phyloP scores from a whole-genome alignment of 2,797 vertebrate genomes.

The Brotula barbata region DNA sequence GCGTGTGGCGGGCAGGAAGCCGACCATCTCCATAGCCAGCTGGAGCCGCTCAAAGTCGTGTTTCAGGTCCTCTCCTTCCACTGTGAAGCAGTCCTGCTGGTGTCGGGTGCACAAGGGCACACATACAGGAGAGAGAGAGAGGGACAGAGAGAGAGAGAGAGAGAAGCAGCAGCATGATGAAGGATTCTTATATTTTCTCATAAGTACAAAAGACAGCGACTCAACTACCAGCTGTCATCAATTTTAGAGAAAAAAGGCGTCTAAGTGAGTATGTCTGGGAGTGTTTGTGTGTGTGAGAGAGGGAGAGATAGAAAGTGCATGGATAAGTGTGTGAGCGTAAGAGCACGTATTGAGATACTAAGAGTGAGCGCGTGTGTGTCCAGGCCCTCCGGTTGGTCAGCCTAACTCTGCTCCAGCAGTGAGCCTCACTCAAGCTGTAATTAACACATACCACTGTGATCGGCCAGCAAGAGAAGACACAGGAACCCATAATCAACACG shows the following conservation, averaged over 20 bases:
- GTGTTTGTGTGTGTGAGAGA: slow-evolving; percentile 23
- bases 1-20: slow-evolving; percentile 92
- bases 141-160: not conserved
- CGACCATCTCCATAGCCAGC: slow-evolving; percentile 99
- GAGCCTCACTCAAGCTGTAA: slow-evolving; percentile 61
- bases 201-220: not conserved
- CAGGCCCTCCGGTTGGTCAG: slow-evolving; percentile 44
- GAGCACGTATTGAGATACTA: no score
- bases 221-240: not conserved
- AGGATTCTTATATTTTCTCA: not conserved
- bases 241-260: no score
- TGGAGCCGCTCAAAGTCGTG: slow-evolving; percentile 98
- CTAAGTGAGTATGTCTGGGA: slow-evolving; percentile 4
- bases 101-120: slow-evolving; percentile 25
- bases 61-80: slow-evolving; percentile 96
- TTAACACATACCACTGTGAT: slow-evolving; percentile 63
- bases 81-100: slow-evolving; percentile 90
- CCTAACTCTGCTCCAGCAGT: slow-evolving; percentile 46
- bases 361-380: slow-evolving; percentile 6
- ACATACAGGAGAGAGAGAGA: slow-evolving; percentile 15
- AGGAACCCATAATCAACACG: slow-evolving; percentile 57
- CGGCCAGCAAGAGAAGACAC: slow-evolving; percentile 47
- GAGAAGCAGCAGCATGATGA: slow-evolving; percentile 19
- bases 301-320: not conserved
- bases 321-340: slow-evolving; percentile 1